Evolutionary conservation across 2,113 vertebrate species (phyloP), one percentile per base, ranked within the genome.

Genomic region (Chascanopsetta lugubris): DNA sequence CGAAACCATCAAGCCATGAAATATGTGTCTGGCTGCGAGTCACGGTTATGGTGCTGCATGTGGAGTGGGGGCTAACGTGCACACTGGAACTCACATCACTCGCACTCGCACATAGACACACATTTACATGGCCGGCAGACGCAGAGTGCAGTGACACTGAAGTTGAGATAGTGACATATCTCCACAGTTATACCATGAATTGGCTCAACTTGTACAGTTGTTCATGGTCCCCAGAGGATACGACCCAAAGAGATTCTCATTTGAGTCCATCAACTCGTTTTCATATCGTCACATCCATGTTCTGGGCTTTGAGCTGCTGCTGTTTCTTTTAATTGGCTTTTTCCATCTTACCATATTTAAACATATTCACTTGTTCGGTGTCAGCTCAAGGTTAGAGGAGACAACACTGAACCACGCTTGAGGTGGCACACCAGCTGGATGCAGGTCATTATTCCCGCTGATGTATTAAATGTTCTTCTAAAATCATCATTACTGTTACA

Each of bases 1-100:
- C 72, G 75, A 69, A 77, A 69, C 64, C 61, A 73, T 79, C 79
- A 81, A 77, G 72, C 81, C 77, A 77, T 82, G 74, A 85, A 82
- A 85, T 83, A 78, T 80, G 72, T 69, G 79, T 77, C 71, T 71
- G 68, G 64, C 64, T 71, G 63, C 29, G 80, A 69, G 74, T 79
- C 60, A 43, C 63, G 66, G 56, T 64, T 69, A 55, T 38, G 47
- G 64, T 4, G 8, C 62, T 53, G 71, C 65, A 47, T 49, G 55
- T 47, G 62, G 34, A 66, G 53, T 29, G 20, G 30, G 42, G 25
- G 72, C 62, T 30, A 47, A 29, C 2, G 3, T 22, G 27, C 21
- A 21, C 22, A 45, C 67, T 13, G 46, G 7, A 20, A 42, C 58
- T 30, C 26, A 10, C 20, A 40, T 10, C 30, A 47, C 45, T 22